Percentiles rank a stretch among this genome's conserved stretches.
Evolutionary conservation across 2,113 vertebrate species (phyloP).

Genomic region (Delphinapterus leucas): DNA sequence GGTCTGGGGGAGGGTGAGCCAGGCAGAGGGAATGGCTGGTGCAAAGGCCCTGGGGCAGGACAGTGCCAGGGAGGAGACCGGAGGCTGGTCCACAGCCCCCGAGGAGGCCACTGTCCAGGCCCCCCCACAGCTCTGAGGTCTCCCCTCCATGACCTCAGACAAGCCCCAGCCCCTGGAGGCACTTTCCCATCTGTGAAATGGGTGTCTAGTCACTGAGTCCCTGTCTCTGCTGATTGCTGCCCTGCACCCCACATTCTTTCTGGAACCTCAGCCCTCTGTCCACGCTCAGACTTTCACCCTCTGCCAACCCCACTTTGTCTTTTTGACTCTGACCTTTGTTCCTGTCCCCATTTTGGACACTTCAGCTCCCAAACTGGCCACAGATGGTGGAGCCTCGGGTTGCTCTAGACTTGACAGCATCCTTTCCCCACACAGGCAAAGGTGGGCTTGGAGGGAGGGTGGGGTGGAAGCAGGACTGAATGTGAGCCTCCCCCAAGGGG

Average conservation of each 20-base stretch:
- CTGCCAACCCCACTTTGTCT: not conserved
- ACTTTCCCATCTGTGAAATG: not conserved
- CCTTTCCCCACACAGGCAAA: not conserved
- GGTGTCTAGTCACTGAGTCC: not conserved
- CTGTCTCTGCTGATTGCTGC: not conserved
- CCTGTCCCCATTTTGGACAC: not conserved
- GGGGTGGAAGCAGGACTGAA: not conserved
- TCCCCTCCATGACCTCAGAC: not conserved
- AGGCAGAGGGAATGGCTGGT: not conserved
- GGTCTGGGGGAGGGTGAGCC: not conserved
- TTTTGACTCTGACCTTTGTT: not conserved
- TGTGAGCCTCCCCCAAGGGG: not conserved
- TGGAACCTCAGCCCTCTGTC: not conserved
- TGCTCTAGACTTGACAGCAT: no score
- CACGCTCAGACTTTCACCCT: not conserved
- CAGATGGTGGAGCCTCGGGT: not conserved
- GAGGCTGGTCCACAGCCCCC: not conserved
- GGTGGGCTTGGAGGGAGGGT: no score
- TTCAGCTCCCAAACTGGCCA: not conserved
- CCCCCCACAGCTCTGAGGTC: not conserved
- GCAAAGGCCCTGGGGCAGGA: not conserved
- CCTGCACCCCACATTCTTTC: not conserved
- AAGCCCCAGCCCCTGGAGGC: not conserved
- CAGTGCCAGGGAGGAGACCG: rapidly evolving
- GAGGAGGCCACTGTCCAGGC: not conserved